Conservation (phyloP, 2,888 invertebrate genomes). For the Galeopsomyia nigrocyanea region DNA sequence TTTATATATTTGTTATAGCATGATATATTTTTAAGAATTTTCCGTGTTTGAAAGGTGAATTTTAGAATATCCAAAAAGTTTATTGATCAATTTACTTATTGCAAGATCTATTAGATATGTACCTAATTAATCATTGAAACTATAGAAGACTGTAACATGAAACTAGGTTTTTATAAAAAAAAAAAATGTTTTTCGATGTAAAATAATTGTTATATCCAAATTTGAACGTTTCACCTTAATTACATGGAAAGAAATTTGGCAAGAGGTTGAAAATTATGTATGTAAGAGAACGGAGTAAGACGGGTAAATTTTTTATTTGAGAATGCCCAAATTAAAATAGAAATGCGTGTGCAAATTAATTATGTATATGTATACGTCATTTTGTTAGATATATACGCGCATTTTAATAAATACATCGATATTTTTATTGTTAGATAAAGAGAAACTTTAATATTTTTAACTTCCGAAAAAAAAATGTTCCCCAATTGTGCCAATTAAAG, state of each 20-base stretch:
- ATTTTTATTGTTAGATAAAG: slow-evolving; percentile 49
- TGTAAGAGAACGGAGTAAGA: slow-evolving; percentile 1
- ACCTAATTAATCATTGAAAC: no score
- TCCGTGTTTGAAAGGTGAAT: background rate
- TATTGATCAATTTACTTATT: slow-evolving; percentile 4
- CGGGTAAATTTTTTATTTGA: slow-evolving; percentile 7
- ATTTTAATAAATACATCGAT: slow-evolving; percentile 45
- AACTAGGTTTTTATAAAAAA: slow-evolving; percentile 6
- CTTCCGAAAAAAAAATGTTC: slow-evolving; percentile 56
- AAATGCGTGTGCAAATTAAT: slow-evolving; percentile 31
- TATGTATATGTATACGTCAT: slow-evolving; percentile 43
- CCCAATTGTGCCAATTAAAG: slow-evolving; percentile 65
- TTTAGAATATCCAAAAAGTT: slow-evolving; percentile 3
- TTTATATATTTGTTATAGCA: slow-evolving; percentile 18
- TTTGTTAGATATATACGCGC: slow-evolving; percentile 43
- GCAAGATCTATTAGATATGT: background rate
- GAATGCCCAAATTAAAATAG: slow-evolving; percentile 24
- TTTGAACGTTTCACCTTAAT: slow-evolving; percentile 38
- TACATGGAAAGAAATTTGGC: slow-evolving; percentile 6
- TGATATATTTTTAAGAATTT: background rate
- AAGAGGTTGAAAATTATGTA: slow-evolving; percentile 1
- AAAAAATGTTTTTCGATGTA: slow-evolving; percentile 10
- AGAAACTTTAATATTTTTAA: slow-evolving; percentile 63
- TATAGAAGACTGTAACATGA: background rate
- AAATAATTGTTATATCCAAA: slow-evolving; percentile 3